These are phyloP conservation scores for Marmota monax DNA, from an alignment of 2,113 vertebrate species.

Conservation along the genomic window DNA sequence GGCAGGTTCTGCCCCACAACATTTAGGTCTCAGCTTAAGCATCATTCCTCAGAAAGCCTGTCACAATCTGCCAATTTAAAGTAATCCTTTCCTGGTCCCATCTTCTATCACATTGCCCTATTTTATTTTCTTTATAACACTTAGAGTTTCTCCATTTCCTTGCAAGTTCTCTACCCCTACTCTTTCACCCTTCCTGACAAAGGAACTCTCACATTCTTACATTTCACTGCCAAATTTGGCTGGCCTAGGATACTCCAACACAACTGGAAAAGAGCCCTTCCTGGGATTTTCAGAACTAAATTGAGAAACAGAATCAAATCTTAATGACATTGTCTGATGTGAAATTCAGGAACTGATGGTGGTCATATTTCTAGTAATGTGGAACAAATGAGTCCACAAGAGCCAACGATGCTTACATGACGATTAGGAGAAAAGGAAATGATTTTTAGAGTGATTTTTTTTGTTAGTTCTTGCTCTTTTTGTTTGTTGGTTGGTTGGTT, in stretches of 20 bases:
- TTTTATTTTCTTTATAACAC: not conserved
- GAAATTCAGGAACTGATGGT: not conserved
- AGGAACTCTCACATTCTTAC: not conserved
- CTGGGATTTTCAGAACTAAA: constrained; percentile 24
- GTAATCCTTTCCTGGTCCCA: not conserved
- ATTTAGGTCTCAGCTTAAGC: not conserved
- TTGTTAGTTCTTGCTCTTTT: no score
- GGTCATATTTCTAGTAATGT: constrained; percentile 4
- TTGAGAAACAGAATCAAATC: not conserved
- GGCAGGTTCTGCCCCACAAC: not conserved
- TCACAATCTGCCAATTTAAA: not conserved
- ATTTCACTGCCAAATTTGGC: not conserved
- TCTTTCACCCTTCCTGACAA: not conserved
- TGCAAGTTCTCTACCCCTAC: not conserved
- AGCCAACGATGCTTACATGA: not conserved
- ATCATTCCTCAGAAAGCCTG: not conserved
- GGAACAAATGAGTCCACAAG: constrained; percentile 22
- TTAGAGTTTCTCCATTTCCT: not conserved
- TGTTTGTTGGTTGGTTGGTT: not conserved
- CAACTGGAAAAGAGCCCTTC: not conserved
- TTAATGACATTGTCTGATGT: not conserved
- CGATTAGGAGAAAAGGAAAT: not conserved
- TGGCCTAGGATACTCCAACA: not conserved
- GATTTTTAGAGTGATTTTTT: not conserved
- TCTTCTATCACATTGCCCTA: not conserved